Conservation (phyloP, 2,113 vertebrate species). For the Thermophis baileyi region DNA sequence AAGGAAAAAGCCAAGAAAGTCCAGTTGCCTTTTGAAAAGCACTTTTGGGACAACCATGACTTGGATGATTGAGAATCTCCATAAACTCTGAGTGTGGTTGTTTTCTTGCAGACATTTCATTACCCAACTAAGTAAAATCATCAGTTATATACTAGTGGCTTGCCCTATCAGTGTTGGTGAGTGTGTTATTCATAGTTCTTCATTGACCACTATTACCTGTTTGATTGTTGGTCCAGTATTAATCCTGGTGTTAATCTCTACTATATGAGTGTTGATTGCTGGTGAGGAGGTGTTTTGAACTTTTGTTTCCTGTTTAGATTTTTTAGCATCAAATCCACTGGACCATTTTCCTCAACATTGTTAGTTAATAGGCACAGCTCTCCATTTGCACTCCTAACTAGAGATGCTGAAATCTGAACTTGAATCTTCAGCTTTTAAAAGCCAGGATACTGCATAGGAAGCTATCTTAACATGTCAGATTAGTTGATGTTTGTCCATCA, state of each 20-base stretch:
- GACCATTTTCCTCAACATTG: background rate
- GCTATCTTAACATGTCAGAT: background rate
- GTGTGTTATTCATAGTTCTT: background rate
- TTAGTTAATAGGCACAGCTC: background rate
- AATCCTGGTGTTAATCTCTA: background rate
- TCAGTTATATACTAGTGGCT: background rate
- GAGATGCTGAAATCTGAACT: background rate
- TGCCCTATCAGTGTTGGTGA: background rate
- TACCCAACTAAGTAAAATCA: background rate
- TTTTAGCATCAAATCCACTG: background rate
- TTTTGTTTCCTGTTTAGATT: background rate
- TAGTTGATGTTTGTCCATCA: no score
- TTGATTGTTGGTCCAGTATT: background rate
- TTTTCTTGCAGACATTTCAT: background rate
- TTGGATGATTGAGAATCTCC: background rate
- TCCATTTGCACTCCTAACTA: background rate
- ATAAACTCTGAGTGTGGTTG: background rate
- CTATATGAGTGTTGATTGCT: background rate
- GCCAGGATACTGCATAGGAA: background rate
- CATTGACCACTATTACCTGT: background rate
- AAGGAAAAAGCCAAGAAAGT: background rate
- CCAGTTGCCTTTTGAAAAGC: background rate
- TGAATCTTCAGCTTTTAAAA: background rate
- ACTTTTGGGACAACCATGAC: background rate
- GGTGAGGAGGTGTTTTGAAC: background rate